Evolutionary conservation across 2,113 vertebrate genomes (phyloP), one percentile per base, ranked within the genome.

Genomic region (Fulmarus glacialis): DNA sequence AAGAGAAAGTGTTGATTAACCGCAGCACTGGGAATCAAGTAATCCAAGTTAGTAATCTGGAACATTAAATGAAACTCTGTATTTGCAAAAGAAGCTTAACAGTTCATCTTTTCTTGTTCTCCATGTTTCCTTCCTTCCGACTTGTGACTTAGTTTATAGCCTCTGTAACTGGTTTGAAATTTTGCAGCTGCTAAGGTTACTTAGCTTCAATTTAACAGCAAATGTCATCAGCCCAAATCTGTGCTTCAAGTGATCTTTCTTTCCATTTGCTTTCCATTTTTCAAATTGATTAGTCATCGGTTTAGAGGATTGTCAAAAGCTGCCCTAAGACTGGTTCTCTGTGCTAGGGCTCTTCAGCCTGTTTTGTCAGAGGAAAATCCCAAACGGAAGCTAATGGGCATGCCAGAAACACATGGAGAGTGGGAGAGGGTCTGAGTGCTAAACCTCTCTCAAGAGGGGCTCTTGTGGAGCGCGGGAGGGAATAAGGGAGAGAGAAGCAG

Each of bases 71-170:
- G 62, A 91, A 85, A 90, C 18, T 68, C 48, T 1, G 15, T 94
- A 81, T 94, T 93, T 96, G 87, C 66, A 95, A 86, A 96, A 95
- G 93, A 50, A 91, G 87, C 50, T 90, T 93, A 96, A 91, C 71
- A 71, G 84, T 83, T 97, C 90, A 90, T 95, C 86, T 92, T 92
- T 81, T 77, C 58, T 83, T 66, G n/a, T 83, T 87, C 74, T 97
- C 29, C 29, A 7, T 55, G 32, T 75, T 96, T 97, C 91, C 94
- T 96, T 97, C 89, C 95, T 96, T 96, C 94, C 66, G 11, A 73
- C 36, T 78, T 75, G 10, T 82, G 67, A 47, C 40, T 93, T 92
- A 67, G 68, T 89, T 96, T 91, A 86, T 77, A 89, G 93, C 23
- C 29, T 58, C 53, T 80, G 58, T 60, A 91, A 88, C 29, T 58